Conservation (phyloP, 2,113 vertebrate species). For the Recurvirostra avosetta region DNA sequence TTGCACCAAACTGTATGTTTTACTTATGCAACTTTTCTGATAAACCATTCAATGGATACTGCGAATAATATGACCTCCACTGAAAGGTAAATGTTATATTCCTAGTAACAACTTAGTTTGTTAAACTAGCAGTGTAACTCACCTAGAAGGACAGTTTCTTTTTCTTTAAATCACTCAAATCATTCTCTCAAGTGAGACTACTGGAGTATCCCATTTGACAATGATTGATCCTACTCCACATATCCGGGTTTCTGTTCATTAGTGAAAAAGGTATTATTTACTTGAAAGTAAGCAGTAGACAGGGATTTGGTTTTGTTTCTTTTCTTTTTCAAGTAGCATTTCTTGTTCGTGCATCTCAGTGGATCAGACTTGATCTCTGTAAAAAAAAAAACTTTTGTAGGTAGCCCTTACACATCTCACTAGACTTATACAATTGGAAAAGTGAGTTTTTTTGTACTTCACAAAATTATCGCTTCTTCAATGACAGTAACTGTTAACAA, state of each 20-base stretch:
- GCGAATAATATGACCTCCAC: neutral
- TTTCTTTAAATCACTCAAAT: neutral
- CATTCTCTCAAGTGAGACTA: neutral
- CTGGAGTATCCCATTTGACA: neutral
- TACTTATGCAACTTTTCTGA: neutral
- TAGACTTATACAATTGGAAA: neutral
- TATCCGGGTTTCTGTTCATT: neutral
- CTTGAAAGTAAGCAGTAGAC: neutral
- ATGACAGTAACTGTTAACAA: neutral
- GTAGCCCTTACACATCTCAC: neutral
- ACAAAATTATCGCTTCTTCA: neutral
- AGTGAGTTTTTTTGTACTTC: neutral
- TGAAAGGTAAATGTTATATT: neutral
- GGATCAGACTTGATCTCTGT: neutral
- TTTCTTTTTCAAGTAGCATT: neutral
- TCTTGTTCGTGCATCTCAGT: neutral
- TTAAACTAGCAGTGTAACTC: neutral
- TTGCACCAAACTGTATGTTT: neutral
- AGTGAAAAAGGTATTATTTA: neutral
- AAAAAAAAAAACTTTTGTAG: neutral
- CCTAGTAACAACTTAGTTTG: neutral
- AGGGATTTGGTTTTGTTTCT: neutral
- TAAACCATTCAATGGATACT: neutral
- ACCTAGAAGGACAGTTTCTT: neutral
- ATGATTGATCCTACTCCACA: neutral